Percentiles rank a stretch among this genome's conserved stretches.
Evolutionary conservation across 2,797 vertebrate genomes (phyloP).

Genomic region (Phalloptychus januarius): DNA sequence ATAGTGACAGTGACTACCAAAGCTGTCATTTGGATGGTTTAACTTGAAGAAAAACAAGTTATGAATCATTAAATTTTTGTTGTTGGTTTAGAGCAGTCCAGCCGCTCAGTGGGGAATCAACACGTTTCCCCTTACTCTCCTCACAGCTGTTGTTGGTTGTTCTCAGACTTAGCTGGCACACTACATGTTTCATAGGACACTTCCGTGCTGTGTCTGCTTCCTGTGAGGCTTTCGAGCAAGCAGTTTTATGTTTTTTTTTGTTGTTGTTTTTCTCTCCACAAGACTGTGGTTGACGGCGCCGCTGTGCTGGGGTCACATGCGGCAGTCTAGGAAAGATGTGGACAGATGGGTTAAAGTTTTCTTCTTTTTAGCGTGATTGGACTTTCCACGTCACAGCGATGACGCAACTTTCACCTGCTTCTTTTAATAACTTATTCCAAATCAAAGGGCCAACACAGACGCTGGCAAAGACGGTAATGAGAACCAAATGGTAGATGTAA

Average conservation of each 20-base stretch:
- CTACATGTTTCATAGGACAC: slow-evolving; percentile 66
- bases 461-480: slow-evolving; percentile 86
- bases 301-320: slow-evolving; percentile 53
- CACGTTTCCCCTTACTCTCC: slow-evolving; percentile 38
- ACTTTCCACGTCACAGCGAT: slow-evolving; percentile 82
- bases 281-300: slow-evolving; percentile 49
- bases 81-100: slow-evolving; percentile 43
- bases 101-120: slow-evolving; percentile 49
- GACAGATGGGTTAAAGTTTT: slow-evolving; percentile 80
- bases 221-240: slow-evolving; percentile 49
- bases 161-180: slow-evolving; percentile 59
- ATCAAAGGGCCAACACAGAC: slow-evolving; percentile 78
- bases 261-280: not conserved
- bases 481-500: slow-evolving; percentile 84
- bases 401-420: slow-evolving; percentile 74
- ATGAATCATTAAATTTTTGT: slow-evolving; percentile 53
- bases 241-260: not conserved
- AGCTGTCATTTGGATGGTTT: slow-evolving; percentile 24
- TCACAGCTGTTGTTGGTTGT: slow-evolving; percentile 73
- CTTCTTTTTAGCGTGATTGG: slow-evolving; percentile 60
- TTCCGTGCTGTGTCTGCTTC: slow-evolving; percentile 65
- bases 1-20: slow-evolving; percentile 34
- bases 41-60: slow-evolving; percentile 47
- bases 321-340: slow-evolving; percentile 70
- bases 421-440: slow-evolving; percentile 55